Conservation (phyloP, 2,113 vertebrate species). For the Myodes glareolus region DNA sequence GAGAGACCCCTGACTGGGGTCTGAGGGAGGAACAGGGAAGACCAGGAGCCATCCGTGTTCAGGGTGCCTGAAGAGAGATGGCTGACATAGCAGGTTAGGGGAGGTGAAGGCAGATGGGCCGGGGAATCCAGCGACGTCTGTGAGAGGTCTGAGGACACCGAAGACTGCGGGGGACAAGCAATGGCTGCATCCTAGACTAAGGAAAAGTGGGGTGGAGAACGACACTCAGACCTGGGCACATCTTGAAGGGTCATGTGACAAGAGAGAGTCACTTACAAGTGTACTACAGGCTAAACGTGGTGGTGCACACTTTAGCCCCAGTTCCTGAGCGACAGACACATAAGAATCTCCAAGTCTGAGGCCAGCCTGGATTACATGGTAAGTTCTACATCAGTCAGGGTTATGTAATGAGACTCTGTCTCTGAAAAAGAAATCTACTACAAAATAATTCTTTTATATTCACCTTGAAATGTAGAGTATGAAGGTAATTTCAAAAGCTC, state of each 20-base stretch:
- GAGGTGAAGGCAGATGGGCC: not conserved
- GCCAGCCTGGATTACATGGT: not conserved
- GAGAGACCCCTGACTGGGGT: not conserved
- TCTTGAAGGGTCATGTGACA: not conserved
- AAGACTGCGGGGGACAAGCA: not conserved
- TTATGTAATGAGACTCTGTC: not conserved
- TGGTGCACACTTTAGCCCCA: no score
- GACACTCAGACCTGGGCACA: not conserved
- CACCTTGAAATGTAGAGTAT: not conserved
- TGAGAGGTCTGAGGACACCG: not conserved
- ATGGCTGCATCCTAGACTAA: not conserved
- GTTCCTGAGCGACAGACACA: not conserved
- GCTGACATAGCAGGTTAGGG: not conserved
- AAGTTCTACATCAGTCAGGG: not conserved
- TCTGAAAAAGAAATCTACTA: not conserved
- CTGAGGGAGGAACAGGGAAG: not conserved
- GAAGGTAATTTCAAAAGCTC: conserved; percentile 22
- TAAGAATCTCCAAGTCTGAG: not conserved
- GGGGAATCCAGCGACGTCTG: not conserved
- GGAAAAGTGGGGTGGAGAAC: not conserved
- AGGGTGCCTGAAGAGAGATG: not conserved
- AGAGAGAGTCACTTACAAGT: not conserved
- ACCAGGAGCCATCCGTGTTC: not conserved
- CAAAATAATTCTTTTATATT: not conserved
- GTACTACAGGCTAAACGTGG: not conserved